phyloP scores from a whole-genome alignment of 2,113 vertebrate species.

The Poecilia latipinna region DNA sequence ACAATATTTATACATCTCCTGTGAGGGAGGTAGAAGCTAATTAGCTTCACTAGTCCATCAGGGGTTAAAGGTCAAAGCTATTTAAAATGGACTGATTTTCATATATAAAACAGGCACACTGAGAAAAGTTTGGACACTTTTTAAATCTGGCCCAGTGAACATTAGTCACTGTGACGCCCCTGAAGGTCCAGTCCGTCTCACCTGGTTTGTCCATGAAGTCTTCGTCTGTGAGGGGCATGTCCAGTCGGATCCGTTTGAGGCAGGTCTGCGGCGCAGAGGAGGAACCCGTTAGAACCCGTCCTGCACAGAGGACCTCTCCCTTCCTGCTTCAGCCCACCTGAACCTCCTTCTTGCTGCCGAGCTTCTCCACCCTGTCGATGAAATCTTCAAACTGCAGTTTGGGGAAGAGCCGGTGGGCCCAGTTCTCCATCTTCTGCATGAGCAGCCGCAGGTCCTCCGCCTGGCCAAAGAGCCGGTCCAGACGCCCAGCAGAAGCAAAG shows the following conservation, averaged over 20 bases:
- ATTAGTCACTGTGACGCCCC: too few species aligned
- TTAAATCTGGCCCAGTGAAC: too few species aligned
- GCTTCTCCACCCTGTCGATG: conserved; percentile 86
- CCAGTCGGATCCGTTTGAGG: conserved; percentile 93
- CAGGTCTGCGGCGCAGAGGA: conserved; percentile 84
- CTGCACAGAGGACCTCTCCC: fast-evolving
- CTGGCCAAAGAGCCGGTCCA: conserved; percentile 63
- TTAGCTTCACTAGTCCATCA: too few species aligned
- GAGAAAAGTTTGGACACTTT: too few species aligned
- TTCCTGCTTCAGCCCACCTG: conserved; percentile 82
- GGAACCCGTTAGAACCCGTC: background rate
- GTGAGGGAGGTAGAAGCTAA: too few species aligned
- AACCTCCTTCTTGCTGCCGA: conserved; percentile 94
- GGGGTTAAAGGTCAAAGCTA: too few species aligned
- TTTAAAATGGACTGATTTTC: too few species aligned
- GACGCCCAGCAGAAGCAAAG: background rate
- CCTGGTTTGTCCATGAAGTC: conserved; percentile 84
- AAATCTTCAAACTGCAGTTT: conserved; percentile 96
- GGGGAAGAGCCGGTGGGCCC: conserved; percentile 94
- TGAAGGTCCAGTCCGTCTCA: conserved; percentile 36
- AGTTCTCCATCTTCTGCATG: conserved; percentile 94
- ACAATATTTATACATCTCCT: too few species aligned
- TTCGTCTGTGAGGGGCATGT: conserved; percentile 90
- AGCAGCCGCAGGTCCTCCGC: conserved; percentile 88
- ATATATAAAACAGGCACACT: too few species aligned